These are phyloP conservation scores for Tychaedon coryphoeus DNA, from an alignment of 2,113 vertebrate genomes.

Conservation along the genomic window DNA sequence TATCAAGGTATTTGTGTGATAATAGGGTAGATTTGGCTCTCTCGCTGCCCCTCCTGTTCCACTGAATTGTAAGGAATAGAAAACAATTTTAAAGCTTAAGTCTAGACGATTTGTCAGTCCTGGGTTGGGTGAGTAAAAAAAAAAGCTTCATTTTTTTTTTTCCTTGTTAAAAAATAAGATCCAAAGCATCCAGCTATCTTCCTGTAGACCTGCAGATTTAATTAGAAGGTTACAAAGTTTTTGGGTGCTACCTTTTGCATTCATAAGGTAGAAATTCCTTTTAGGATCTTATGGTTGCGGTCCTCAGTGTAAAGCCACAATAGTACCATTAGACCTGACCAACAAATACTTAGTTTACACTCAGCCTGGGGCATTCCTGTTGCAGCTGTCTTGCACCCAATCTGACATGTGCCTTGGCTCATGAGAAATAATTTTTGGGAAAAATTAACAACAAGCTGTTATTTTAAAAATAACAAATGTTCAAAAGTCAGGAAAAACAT, in stretches of 20 bases:
- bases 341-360: not conserved
- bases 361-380: not conserved
- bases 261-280: not conserved
- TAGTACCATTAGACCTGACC: fast-evolving
- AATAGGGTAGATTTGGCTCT: not conserved
- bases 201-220: not conserved
- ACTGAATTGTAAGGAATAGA: not conserved
- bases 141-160: not conserved
- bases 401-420: not conserved
- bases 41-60: not conserved
- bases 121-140: not conserved
- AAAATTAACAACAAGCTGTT: not conserved
- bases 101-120: not conserved
- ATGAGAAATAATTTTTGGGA: fast-evolving
- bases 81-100: not conserved
- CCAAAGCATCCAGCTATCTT: not conserved
- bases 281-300: not conserved
- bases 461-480: not conserved
- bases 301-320: not conserved
- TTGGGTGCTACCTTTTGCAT: not conserved
- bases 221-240: not conserved
- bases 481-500: not conserved
- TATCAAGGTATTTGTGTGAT: not conserved
- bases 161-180: not conserved
- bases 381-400: not conserved